Percentiles rank a stretch among this genome's conserved stretches.
These are phyloP conservation scores for Fragum fragum DNA, from an alignment of 2,888 invertebrate genomes.

Conservation along the genomic window DNA sequence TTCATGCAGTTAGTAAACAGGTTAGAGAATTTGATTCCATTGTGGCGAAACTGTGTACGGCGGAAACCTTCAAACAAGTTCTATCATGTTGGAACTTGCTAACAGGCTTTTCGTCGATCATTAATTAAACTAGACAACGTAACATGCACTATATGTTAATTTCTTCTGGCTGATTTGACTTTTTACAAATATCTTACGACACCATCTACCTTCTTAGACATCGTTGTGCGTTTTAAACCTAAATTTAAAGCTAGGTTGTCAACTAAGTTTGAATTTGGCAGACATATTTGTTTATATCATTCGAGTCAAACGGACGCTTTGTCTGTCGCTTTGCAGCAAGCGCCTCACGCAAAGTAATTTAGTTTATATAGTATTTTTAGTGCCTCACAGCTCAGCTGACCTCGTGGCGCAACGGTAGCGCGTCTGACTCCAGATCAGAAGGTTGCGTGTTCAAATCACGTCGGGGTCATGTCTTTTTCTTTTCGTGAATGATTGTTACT, in stretches of 20 bases:
- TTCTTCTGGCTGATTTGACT: neutral
- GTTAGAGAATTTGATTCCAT: constrained; percentile 4
- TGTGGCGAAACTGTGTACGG: neutral
- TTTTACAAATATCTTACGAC: neutral
- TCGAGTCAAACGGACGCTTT: neutral
- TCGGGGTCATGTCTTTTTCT: constrained; percentile 10
- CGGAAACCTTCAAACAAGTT: constrained; percentile 31
- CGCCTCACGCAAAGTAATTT: neutral
- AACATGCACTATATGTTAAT: neutral
- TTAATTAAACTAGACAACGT: neutral
- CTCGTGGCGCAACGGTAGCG: constrained; percentile 32
- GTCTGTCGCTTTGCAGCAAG: neutral
- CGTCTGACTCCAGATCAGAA: constrained; percentile 33
- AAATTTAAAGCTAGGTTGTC: neutral
- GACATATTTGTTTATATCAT: constrained; percentile 55
- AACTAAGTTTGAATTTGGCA: constrained; percentile 59
- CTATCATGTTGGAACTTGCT: constrained; percentile 22
- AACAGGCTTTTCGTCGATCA: neutral
- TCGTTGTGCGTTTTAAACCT: neutral
- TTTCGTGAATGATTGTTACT: neutral
- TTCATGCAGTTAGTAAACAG: constrained; percentile 23
- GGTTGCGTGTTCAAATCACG: constrained; percentile 35
- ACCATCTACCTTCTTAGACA: constrained; percentile 54
- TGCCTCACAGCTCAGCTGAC: neutral
- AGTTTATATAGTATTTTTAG: too few relatives aligned